Evolutionary conservation across 2,113 vertebrate genomes (phyloP), one percentile per base, ranked within the genome.

Genomic region (Micronycteris hirsuta): DNA sequence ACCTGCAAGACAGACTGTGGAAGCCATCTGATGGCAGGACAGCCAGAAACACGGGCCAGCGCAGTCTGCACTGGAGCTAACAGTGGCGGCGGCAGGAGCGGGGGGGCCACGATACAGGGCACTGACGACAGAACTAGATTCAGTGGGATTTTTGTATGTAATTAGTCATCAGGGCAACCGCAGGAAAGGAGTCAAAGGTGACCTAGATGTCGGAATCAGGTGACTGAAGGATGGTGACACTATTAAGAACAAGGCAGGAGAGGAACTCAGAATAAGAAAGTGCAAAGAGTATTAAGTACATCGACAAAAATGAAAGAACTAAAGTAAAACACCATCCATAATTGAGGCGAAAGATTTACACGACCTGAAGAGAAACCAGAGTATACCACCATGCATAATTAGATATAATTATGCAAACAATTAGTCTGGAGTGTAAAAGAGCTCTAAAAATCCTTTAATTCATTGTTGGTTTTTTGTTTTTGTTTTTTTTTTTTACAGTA

Each of bases 191-290:
- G 43, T 63, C 68, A 33, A 86, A 89, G 36, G 1, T 63, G 45
- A 93, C 43, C 56, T 63, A 22, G 4, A 87, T 68, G 45, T 24
- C 70, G 33, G 65, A 45, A 63, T 76, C n/a, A 63, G 38, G 49
- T 54, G 43, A 61, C 47, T 67, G 31, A 22, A 89, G 19, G 26
- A 94, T 47, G 24, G 19, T 15, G 6, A 70, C 24, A 20, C 20
- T 61, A 77, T 33, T 49, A 96, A 82, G 52, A 82, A 91, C 11
- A 56, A 93, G 20, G 63, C 33, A 93, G 58, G 67, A 89, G n/a
- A 63, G 19, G 61, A 95, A 33, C 56, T 97, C 38, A 88, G 20
- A 87, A 43, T 36, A 63, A 84, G 65, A 86, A 89, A 92, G 76
- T 22, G 11, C 26, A 91, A 74, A 36, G 54, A 61, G 24, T 61